phyloP scores from a whole-genome alignment of 1,140 invertebrate genomes.

The Eumaeus atala region DNA sequence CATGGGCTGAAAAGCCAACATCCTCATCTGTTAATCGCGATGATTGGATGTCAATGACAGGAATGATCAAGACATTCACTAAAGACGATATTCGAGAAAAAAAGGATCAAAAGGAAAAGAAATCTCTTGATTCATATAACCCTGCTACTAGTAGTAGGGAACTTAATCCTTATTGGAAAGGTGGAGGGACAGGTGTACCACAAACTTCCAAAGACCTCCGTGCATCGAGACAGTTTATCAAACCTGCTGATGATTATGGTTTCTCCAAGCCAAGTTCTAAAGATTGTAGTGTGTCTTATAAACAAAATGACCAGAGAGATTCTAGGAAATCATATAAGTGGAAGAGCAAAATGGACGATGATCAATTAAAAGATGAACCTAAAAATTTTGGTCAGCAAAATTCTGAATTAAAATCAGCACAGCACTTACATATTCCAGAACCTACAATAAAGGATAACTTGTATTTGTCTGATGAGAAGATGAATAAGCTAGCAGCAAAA shows the following conservation, averaged over 20 bases:
- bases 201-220: conserved; percentile 39
- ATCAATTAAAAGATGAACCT: conserved; percentile 12
- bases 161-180: conserved; percentile 95
- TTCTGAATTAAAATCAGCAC: neutral
- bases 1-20: conserved; percentile 74
- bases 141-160: conserved; percentile 84
- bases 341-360: conserved; percentile 23
- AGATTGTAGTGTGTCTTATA: conserved; percentile 7
- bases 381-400: conserved; percentile 15
- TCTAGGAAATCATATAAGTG: conserved; percentile 36
- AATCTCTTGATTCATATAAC: conserved; percentile 77
- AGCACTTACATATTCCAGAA: conserved; percentile 9
- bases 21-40: conserved; percentile 48
- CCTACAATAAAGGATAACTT: conserved; percentile 28
- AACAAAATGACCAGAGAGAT: conserved; percentile 2
- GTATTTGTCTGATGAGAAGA: conserved; percentile 83
- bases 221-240: conserved; percentile 63
- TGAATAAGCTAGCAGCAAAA: conserved; percentile 91
- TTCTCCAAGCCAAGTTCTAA: conserved; percentile 31
- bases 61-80: conserved; percentile 67
- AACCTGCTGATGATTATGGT: conserved; percentile 51
- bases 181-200: conserved; percentile 88
- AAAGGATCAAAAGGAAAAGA: conserved; percentile 67
- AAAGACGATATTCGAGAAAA: conserved; percentile 65
- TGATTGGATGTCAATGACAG: conserved; percentile 76